phyloP scores from a whole-genome alignment of 2,888 invertebrate species.

The Galerucella pusilla region DNA sequence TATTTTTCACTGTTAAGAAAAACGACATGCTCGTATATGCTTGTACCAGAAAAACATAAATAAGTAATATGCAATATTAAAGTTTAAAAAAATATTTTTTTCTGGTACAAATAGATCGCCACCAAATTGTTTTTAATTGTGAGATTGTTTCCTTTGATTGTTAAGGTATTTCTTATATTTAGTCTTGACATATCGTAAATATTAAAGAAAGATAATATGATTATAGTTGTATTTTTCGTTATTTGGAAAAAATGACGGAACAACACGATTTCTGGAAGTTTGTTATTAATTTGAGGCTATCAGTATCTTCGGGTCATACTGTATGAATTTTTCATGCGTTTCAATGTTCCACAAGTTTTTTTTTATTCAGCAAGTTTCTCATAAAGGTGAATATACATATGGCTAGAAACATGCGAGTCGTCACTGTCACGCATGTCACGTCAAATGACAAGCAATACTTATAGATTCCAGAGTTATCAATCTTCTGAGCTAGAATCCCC shows the following conservation, averaged over 20 bases:
- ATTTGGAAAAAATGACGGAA: background rate
- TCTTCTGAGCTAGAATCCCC: too few relatives aligned
- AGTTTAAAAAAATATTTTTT: background rate
- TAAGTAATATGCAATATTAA: background rate
- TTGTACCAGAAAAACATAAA: too few relatives aligned
- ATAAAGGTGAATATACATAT: too few relatives aligned
- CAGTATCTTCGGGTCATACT: background rate
- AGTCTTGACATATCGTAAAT: slow-evolving; percentile 31
- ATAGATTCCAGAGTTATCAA: too few relatives aligned
- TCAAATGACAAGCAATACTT: too few relatives aligned
- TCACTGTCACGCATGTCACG: too few relatives aligned
- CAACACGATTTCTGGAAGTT: background rate
- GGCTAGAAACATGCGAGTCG: too few relatives aligned
- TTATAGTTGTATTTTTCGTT: slow-evolving; percentile 1
- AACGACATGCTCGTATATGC: too few relatives aligned
- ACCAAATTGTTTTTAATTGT: background rate
- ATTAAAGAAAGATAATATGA: slow-evolving; percentile 3
- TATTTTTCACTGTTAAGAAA: slow-evolving; percentile 4
- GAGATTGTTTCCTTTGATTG: slow-evolving; percentile 2
- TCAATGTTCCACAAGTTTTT: too few relatives aligned
- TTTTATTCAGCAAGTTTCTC: too few relatives aligned
- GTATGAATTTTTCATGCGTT: background rate
- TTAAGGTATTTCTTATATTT: slow-evolving; percentile 32
- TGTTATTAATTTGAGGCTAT: background rate
- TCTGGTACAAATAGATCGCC: background rate